Evolutionary conservation across 2,888 invertebrate species (phyloP), one percentile per base, ranked within the genome.

Genomic region (Nephrotoma flavescens): DNA sequence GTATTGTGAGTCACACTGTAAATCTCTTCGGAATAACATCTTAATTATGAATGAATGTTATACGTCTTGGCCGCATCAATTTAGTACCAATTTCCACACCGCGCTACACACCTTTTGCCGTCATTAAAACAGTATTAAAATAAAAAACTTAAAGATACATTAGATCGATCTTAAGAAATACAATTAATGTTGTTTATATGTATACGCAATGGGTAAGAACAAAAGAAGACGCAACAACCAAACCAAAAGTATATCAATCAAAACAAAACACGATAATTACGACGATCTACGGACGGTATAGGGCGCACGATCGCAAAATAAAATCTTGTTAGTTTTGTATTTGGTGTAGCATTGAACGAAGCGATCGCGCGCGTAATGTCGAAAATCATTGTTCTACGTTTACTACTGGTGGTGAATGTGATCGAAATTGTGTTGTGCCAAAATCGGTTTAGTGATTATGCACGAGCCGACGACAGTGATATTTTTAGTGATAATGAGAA

Each of bases 401-500:
- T 71, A 31, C 31, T 71, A 31, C 9, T 71, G 0, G 31, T 71
- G 0, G 31, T 71, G 11, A 71, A 31, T 9, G 19, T 31, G 71
- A 71, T 71, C 31, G 31, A 9, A 71, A 31, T 71, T 31, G 71
- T 71, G 71, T 31, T 9, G 71, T 19, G 31, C 31, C 71, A 71
- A 71, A 19, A 31, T 19, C 71, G 71, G 6, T 31, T 31, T 6
- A 57, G 57, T 57, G 57, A 57, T 7, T 57, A 57, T 57, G 57
- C 57, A 15, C 57, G 57, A 0, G n/a, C 12, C 47, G 47, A 52
- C 15, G 31, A 31, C 9, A 31, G 19, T 71, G 31, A 71, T 71
- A 31, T 71, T 6, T 71, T 31, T 71, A 71, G 71, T 71, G 71
- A 71, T 31, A 89, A 71, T 71, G 71, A 71, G 31, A 71, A 71